A percentile compares a stretch with the other conserved stretches of the same genome.
Evolutionary conservation across 2,797 vertebrate species (phyloP).

Genomic region (Pristis pectinata): DNA sequence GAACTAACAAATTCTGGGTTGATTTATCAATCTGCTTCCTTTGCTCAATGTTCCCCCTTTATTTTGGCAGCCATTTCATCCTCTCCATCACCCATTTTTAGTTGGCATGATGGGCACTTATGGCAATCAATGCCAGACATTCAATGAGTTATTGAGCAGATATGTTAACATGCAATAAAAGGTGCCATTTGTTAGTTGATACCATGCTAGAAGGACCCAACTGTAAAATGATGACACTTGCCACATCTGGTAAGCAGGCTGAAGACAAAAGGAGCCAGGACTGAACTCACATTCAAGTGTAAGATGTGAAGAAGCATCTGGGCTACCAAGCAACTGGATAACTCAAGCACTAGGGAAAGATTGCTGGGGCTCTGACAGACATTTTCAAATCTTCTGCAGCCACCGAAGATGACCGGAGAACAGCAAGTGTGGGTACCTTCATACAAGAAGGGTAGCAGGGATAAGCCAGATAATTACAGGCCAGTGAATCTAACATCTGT

Average conservation of each 20-base stretch:
- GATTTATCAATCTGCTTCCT: not conserved
- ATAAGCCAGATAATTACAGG: no score
- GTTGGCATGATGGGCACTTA: not conserved
- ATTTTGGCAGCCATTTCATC: not conserved
- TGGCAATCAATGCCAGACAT: not conserved
- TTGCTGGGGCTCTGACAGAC: no score
- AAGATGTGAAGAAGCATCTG: slow-evolving; percentile 19
- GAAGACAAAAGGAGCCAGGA: not conserved
- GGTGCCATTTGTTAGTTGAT: not conserved
- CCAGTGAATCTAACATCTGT: no score
- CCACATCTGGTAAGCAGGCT: slow-evolving; percentile 30
- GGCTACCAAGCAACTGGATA: slow-evolving; percentile 20
- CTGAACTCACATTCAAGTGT: not conserved
- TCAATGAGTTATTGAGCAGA: not conserved
- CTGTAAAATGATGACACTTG: slow-evolving; percentile 8
- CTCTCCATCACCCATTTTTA: not conserved
- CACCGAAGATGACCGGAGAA: no score
- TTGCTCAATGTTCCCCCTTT: not conserved
- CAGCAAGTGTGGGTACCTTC: no score
- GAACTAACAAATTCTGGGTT: not conserved
- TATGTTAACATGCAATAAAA: not conserved
- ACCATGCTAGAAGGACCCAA: not conserved
- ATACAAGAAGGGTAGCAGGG: no score
- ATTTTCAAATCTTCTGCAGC: no score
- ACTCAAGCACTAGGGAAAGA: not conserved